Conservation (phyloP, 2,888 invertebrate species). For the Xestia c-nigrum region DNA sequence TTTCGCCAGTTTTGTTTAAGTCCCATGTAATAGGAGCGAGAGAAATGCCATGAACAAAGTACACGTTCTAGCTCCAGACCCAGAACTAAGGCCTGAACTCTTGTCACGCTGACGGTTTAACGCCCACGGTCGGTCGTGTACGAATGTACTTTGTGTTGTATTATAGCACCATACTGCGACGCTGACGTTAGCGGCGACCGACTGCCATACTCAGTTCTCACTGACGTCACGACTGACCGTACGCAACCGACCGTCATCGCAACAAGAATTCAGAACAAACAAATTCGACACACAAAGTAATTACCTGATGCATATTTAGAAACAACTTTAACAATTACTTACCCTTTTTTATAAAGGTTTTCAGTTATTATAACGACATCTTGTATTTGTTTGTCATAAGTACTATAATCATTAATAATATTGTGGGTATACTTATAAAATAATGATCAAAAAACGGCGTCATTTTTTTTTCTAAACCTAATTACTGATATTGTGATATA, state of each 20-base stretch:
- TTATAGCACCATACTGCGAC: no score
- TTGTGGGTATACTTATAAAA: constrained; percentile 9
- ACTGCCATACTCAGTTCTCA: no score
- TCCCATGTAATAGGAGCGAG: not conserved
- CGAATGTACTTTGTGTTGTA: no score
- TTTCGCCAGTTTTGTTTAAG: not conserved
- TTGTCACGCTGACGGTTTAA: no score
- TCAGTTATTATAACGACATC: not conserved
- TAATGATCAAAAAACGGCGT: constrained; percentile 36
- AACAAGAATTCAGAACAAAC: no score
- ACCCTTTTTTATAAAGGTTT: not conserved
- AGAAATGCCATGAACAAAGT: not conserved
- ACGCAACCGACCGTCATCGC: no score
- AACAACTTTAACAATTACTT: not conserved
- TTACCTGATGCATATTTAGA: not conserved
- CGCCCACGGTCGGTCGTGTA: no score
- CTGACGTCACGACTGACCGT: no score
- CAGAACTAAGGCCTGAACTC: not conserved
- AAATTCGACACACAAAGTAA: not conserved
- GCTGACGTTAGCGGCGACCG: no score
- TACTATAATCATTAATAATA: not conserved
- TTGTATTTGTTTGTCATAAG: not conserved
- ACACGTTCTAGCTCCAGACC: not conserved
- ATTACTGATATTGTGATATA: constrained; percentile 30
- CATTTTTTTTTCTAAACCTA: constrained; percentile 34